Base-by-base conservation (phyloP, 2,797 vertebrate species). In the Spinibarbus caldwelli region DNA sequence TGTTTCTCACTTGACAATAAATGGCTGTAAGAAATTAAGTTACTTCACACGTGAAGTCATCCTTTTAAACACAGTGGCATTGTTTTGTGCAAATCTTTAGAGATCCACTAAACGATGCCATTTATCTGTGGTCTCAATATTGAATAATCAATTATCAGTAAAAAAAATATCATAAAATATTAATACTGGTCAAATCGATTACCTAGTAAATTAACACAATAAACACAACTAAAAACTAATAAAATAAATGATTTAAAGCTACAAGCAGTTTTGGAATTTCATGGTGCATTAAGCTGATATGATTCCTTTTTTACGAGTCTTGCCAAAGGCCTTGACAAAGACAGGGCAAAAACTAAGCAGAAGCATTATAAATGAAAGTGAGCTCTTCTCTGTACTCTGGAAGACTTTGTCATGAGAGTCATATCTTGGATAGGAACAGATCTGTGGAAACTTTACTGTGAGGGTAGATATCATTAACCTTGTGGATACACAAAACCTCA, bases 391-490 rank as follows among this genome's bases (percentile, higher is more conserved):
- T 75, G 85, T 84, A 68, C 49, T 43, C 17, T 41, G 31, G 52
- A 41, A 79, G 73, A 67, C 78, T 49, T 78, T 80, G 70, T 64
- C n/a, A 75, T 73, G 62, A 78, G 38, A 80, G 66, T 82, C 73
- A 54, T n/a, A 82, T 31, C 85, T 82, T 67, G 62, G 72, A 75
- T 73, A 66, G 45, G 36, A 52, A 81, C 57, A 41, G 45, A 80
- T 83, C 62, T 85, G 26, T 54, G 79, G 34, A 75, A 57, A 67
- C 67, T 36, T 26, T 52, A 57, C n/a, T 52, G 76, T 57, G 34
- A 54, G 17, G 34, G 80, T 47, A 72, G 72, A 54, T 72, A 47
- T 59, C 75, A 79, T 89, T 86, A 86, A 89, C 82, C 85, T 83
- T 77, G 76, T 67, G 73, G 80, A 82, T 82, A 68, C 8, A 23